These are phyloP conservation scores for Zaprionus taronus DNA, from an alignment of 1,140 invertebrate species.

Conservation along the genomic window DNA sequence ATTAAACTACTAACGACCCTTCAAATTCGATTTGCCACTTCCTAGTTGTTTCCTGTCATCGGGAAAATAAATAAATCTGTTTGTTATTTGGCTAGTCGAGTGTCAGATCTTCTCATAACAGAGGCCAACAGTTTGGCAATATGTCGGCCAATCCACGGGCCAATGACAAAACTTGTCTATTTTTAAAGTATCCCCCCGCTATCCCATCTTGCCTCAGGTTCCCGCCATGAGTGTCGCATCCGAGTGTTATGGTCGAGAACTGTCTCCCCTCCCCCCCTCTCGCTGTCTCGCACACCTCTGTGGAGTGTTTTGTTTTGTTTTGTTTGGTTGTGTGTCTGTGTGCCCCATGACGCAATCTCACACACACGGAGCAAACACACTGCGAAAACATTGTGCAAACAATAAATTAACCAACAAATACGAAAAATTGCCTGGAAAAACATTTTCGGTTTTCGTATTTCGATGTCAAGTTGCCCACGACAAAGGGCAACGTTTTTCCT, in stretches of 20 bases:
- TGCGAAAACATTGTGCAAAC: slow-evolving; percentile 66
- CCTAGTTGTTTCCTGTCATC: slow-evolving; percentile 13
- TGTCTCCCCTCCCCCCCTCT: background rate
- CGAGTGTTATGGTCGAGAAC: background rate
- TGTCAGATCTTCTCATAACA: slow-evolving; percentile 26
- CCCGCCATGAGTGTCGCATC: background rate
- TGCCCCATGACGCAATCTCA: slow-evolving; percentile 65
- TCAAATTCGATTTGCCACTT: background rate
- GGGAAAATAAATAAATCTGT: background rate
- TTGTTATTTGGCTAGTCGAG: background rate
- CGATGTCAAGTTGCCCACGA: slow-evolving; percentile 59
- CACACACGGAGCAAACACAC: background rate
- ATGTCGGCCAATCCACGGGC: slow-evolving; percentile 59
- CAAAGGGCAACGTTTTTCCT: slow-evolving; percentile 20
- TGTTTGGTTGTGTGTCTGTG: slow-evolving; percentile 18
- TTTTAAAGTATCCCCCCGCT: slow-evolving; percentile 50
- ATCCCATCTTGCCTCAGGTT: background rate
- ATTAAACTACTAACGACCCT: background rate
- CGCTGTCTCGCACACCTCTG: slow-evolving; percentile 45
- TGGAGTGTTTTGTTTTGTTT: slow-evolving; percentile 31
- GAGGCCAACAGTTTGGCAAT: slow-evolving; percentile 28
- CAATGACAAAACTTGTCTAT: slow-evolving; percentile 65
- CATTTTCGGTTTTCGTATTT: slow-evolving; percentile 43
- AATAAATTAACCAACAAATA: slow-evolving; percentile 77
- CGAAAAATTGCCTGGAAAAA: slow-evolving; percentile 58